Evolutionary conservation across 1,140 invertebrate species (phyloP), one percentile per base, ranked within the genome.

Genomic region (Drosophila aff.): DNA sequence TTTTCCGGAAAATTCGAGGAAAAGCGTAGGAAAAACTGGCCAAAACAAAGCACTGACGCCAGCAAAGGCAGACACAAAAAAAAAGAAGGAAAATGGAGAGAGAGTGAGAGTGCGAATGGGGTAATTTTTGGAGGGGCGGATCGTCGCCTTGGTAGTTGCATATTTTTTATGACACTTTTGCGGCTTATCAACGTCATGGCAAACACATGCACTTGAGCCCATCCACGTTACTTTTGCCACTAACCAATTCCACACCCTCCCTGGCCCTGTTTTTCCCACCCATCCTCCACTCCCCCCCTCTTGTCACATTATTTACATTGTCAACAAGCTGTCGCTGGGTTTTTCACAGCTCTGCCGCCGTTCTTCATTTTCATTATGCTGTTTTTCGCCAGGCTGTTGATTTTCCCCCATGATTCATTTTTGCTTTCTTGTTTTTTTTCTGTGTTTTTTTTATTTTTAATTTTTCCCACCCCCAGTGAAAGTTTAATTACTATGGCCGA

Each of bases 131-230:
- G 10, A 36, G 4, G 16, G 21, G 33, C 15, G 13, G 15, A 57
- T 26, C 66, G 52, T 55, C 73, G 74, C 75, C 76, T 67, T 77
- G 74, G 59, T 83, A 83, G 84, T 81, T 84, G 81, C 85, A 90
- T 73, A 90, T 84, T 90, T 89, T 89, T 85, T 90, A 89, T 89
- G 85, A 89, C 81, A 89, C 81, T 89, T 89, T 89, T 90, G 85
- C 67, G 84, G 84, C 84, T 89, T 89, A 89, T 89, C 84, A 89
- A 90, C 85, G 85, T 89, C 85, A 90, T 23, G 26, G 69, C 81
- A 79, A 85, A 85, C 84, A 90, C 81, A 85, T 80, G 85, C 82
- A 85, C 68, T 85, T 86, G 79, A 81, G 79, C 59, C 82, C 82
- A 62, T 64, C 52, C 50, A 73, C 59, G 57, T 61, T 63, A 50